phyloP scores from a whole-genome alignment of 2,797 vertebrate species.

The Amniataba percoides region DNA sequence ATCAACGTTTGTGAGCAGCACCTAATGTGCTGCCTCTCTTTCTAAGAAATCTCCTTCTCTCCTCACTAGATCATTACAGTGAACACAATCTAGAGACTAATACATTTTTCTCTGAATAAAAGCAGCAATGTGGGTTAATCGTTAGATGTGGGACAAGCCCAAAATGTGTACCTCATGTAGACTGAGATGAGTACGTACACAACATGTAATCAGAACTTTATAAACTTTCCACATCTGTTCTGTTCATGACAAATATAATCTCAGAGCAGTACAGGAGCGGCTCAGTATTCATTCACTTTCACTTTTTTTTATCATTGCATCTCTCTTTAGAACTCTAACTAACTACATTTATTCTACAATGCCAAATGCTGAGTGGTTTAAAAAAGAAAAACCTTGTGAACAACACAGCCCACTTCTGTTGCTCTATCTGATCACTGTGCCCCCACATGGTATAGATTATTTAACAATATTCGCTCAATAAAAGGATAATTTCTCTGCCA shows the following conservation, averaged over 20 bases:
- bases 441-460: not conserved
- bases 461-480: slow-evolving; percentile 4
- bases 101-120: not conserved
- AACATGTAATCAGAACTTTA: not conserved
- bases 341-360: not conserved
- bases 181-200: not conserved
- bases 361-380: too few relatives aligned
- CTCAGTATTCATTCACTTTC: not conserved
- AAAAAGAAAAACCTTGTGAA: not conserved
- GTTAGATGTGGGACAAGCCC: slow-evolving; percentile 1
- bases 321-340: not conserved
- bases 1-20: slow-evolving; percentile 39
- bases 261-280: not conserved
- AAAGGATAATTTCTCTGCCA: not conserved
- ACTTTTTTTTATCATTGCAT: not conserved
- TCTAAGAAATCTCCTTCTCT: not conserved
- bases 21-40: slow-evolving; percentile 5
- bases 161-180: not conserved
- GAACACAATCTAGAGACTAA: not conserved
- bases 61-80: not conserved
- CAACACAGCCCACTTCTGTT: not conserved
- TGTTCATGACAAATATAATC: not conserved
- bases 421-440: not conserved
- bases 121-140: not conserved
- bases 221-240: not conserved